phyloP scores from a whole-genome alignment of 2,797 vertebrate genomes.

The Peromyscus attwateri region DNA sequence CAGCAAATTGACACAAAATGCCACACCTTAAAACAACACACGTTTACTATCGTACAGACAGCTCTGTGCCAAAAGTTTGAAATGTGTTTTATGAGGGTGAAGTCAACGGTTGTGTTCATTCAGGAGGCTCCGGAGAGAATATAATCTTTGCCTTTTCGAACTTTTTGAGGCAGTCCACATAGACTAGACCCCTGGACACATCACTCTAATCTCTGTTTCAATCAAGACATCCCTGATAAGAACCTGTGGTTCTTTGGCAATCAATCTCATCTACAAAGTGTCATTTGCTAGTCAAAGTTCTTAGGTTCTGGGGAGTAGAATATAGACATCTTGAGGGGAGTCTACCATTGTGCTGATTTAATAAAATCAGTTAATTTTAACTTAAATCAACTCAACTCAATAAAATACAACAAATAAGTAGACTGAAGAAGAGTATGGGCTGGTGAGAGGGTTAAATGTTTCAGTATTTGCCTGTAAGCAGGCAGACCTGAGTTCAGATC shows the following conservation, averaged over 20 bases:
- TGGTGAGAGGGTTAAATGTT: neutral
- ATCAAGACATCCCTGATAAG: neutral
- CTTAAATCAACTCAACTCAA: neutral
- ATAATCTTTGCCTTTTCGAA: neutral
- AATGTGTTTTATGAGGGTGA: neutral
- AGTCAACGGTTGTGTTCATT: neutral
- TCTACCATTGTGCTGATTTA: neutral
- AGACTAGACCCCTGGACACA: neutral
- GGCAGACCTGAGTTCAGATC: neutral
- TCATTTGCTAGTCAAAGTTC: neutral
- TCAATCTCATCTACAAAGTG: neutral
- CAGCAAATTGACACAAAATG: neutral
- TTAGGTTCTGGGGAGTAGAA: neutral
- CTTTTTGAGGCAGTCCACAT: neutral
- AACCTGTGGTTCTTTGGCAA: neutral
- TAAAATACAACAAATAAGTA: constrained; percentile 8
- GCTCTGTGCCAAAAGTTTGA: neutral
- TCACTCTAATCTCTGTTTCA: neutral
- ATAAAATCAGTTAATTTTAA: constrained; percentile 44
- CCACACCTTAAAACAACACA: neutral
- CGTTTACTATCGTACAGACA: neutral
- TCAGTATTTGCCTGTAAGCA: neutral
- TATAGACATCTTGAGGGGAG: neutral
- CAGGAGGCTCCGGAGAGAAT: neutral
- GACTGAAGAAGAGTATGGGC: neutral